These are phyloP conservation scores for Illadopsis cleaveri DNA, from an alignment of 2,113 vertebrate genomes.

Conservation along the genomic window DNA sequence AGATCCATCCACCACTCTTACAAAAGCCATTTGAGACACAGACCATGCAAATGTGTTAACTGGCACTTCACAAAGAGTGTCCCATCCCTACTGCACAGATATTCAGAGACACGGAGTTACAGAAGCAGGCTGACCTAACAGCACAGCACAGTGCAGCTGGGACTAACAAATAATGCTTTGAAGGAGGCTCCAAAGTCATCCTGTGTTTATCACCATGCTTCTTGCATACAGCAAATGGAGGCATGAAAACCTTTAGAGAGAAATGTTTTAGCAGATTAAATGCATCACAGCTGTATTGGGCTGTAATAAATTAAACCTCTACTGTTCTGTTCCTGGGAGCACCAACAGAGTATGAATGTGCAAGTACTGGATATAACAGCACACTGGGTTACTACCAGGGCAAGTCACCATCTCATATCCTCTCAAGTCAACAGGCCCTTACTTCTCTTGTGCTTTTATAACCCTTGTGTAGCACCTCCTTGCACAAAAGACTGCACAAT, in stretches of 20 bases:
- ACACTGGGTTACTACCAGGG: background rate
- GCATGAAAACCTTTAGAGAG: background rate
- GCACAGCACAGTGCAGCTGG: background rate
- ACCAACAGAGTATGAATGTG: background rate
- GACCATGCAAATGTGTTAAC: background rate
- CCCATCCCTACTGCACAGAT: background rate
- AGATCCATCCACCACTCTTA: background rate
- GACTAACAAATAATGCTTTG: background rate
- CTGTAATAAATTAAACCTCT: background rate
- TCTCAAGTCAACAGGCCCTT: background rate
- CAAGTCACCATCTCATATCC: background rate
- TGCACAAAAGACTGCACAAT: background rate
- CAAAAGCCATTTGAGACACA: background rate
- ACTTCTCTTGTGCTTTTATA: background rate
- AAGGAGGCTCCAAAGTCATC: background rate
- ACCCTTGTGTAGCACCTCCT: background rate
- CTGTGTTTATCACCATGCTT: background rate
- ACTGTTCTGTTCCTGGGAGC: background rate
- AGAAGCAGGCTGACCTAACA: background rate
- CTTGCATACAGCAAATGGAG: background rate
- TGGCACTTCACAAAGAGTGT: background rate
- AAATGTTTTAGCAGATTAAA: background rate
- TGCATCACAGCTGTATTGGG: background rate
- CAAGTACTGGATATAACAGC: background rate
- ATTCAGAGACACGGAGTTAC: fast-evolving